phyloP scores from a whole-genome alignment of 2,888 invertebrate genomes.

The Teinopalpus imperialis region DNA sequence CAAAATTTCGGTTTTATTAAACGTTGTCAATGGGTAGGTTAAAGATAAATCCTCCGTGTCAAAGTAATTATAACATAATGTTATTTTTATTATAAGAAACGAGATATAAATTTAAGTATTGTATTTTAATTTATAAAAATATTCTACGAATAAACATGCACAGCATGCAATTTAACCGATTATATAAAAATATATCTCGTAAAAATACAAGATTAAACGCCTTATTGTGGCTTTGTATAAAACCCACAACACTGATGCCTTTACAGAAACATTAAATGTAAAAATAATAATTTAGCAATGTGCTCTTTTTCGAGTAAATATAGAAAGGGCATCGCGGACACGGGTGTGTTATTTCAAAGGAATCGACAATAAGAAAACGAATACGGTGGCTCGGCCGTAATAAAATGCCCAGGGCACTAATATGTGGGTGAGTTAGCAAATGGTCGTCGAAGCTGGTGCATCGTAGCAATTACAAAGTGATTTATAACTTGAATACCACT shows the following conservation, averaged over 20 bases:
- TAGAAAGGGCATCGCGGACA: slow-evolving; percentile 8
- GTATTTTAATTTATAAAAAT: too few relatives aligned
- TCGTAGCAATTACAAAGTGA: slow-evolving; percentile 59
- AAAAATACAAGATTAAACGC: background rate
- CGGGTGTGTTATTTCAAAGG: slow-evolving; percentile 13
- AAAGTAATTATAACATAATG: too few relatives aligned
- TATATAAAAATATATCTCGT: background rate
- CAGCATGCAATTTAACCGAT: background rate
- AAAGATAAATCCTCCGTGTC: too few relatives aligned
- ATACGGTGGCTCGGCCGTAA: slow-evolving; percentile 12
- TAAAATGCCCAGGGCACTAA: slow-evolving; percentile 32
- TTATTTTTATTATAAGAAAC: too few relatives aligned
- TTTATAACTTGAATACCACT: slow-evolving; percentile 57
- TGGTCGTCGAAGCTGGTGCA: slow-evolving; percentile 33
- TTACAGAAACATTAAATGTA: slow-evolving; percentile 4
- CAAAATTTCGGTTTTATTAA: too few relatives aligned
- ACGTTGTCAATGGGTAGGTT: too few relatives aligned
- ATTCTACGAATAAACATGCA: too few relatives aligned
- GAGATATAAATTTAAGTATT: too few relatives aligned
- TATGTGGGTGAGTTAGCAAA: slow-evolving; percentile 35
- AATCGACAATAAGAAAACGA: slow-evolving; percentile 24
- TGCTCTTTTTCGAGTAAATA: background rate
- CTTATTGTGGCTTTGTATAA: slow-evolving; percentile 10
- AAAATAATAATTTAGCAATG: background rate
- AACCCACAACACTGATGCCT: slow-evolving; percentile 3